Conservation (phyloP, 37 sponge, comb jelly and placozoan genomes). For the Ephydatia muelleri region DNA sequence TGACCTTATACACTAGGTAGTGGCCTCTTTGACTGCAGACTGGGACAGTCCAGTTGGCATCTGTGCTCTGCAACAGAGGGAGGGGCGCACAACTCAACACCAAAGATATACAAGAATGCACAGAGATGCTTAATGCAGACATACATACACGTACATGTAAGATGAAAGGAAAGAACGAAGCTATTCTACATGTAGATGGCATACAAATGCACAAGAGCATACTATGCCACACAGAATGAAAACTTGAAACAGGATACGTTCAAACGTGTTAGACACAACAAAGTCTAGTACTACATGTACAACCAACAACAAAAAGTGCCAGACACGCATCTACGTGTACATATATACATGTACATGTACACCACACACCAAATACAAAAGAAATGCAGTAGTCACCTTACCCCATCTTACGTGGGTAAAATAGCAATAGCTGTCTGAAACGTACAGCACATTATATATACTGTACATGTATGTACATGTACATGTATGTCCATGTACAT, state of each 20-base stretch:
- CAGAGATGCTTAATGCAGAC: not conserved
- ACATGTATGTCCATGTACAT: constrained; percentile 2
- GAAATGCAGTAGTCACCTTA: too few relatives aligned
- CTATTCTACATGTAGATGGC: too few relatives aligned
- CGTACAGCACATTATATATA: not conserved
- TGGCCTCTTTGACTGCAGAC: constrained; percentile 58
- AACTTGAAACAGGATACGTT: too few relatives aligned
- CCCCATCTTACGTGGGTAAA: too few relatives aligned
- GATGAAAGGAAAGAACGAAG: not conserved
- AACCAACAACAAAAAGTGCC: not conserved
- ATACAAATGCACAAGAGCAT: not conserved
- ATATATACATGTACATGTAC: not conserved
- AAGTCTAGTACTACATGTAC: not conserved
- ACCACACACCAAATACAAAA: too few relatives aligned
- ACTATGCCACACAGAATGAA: not conserved
- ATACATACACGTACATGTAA: not conserved
- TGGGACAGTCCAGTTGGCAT: constrained; percentile 50
- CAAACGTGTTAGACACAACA: too few relatives aligned
- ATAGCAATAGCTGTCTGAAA: not conserved
- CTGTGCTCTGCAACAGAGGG: constrained; percentile 76
- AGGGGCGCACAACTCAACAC: too few relatives aligned
- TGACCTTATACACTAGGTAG: constrained; percentile 72
- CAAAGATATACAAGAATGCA: too few relatives aligned
- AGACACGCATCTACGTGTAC: not conserved
- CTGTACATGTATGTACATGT: not conserved